Evolutionary conservation across 2,113 vertebrate species (phyloP), one percentile per base, ranked within the genome.

Genomic region (Raja brachyura): DNA sequence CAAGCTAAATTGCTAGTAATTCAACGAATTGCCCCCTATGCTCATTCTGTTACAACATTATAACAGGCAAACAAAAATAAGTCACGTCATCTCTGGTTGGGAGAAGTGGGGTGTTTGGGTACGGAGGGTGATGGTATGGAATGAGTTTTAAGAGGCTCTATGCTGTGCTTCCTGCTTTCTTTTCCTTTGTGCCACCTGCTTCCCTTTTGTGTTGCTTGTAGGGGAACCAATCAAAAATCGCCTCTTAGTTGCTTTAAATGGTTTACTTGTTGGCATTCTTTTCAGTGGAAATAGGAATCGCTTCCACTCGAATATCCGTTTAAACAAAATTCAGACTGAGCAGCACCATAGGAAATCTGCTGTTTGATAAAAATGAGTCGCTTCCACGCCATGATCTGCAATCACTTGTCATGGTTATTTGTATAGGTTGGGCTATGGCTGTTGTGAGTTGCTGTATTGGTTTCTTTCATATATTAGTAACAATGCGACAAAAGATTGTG

Each of bases 321-420:
- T 88, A 63, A 4, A 20, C 63, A 63, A 7, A 61, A 31, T 31
- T 88, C 14, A 63, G 59, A 86, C 16, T 48, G 83, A 88, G 83
- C 83, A 88, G 61, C 83, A 63, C 59, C 59, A 88, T 2, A 31
- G 59, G 83, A 88, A 61, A 88, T 61, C 81, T 86, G 81, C 22
- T 48, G 39, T 48, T 68, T 68, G 66, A 68, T 68, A 68, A 68
- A 68, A 68, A 68, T 68, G 66, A 68, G 66, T 73, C 22, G 18
- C 70, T 73, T 73, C 18, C 14, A 73, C 18, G 20, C 70, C 70
- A 73, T 61, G 61, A 86, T 75, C 25, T n/a, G 28, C 54, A 86
- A n/a, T 86, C 56, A 28, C 28, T 85, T 85, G 56, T 81, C 56
- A 14, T 3, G 16, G 74, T 75, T 61, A 22, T 81, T 48, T 8